Evolutionary conservation across 2,113 vertebrate genomes (phyloP).

Genomic region (Neolamprologus sp.): DNA sequence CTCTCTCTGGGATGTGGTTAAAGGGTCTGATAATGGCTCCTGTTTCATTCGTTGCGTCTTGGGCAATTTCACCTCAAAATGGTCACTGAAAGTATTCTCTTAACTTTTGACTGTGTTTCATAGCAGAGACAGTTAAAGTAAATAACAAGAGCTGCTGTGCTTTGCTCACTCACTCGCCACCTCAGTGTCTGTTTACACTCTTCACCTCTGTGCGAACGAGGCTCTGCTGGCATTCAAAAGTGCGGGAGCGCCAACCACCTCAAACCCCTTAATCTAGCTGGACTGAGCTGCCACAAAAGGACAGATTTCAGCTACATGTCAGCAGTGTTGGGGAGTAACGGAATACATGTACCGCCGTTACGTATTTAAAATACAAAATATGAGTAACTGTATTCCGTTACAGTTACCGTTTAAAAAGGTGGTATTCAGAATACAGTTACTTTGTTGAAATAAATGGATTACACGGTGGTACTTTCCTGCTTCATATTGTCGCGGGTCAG

Average conservation of each 20-base stretch:
- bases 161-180: neutral
- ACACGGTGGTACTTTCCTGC: too few species aligned
- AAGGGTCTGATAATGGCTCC: slow-evolving; percentile 38
- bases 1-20: slow-evolving; percentile 42
- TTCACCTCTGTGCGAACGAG: neutral
- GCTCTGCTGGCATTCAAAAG: neutral
- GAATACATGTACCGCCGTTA: too few species aligned
- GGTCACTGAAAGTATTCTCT: neutral
- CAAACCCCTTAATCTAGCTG: neutral
- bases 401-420: too few species aligned
- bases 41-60: slow-evolving; percentile 21
- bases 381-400: too few species aligned
- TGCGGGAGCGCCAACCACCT: neutral
- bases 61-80: neutral
- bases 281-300: neutral
- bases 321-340: neutral
- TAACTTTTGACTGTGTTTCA: neutral
- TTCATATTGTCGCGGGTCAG: too few species aligned
- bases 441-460: too few species aligned
- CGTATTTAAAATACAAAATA: too few species aligned
- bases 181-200: neutral
- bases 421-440: too few species aligned
- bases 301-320: neutral
- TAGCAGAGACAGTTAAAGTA: neutral
- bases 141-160: neutral